Percentiles rank a stretch among this genome's conserved stretches.
phyloP scores from a whole-genome alignment of 2,797 vertebrate genomes.

The Spea hammondii region DNA sequence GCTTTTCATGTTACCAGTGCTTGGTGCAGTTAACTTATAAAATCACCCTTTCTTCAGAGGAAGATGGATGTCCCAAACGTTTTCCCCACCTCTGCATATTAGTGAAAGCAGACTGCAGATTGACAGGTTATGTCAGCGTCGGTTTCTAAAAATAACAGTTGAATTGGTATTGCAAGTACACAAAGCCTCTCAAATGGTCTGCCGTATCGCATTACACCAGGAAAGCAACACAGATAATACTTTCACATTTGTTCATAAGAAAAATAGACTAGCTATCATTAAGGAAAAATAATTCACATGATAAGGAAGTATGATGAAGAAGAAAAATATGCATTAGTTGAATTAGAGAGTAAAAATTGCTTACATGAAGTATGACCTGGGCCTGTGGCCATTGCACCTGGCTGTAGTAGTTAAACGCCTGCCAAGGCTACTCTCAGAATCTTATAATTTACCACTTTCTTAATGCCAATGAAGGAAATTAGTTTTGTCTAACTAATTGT shows the following conservation, averaged over 20 bases:
- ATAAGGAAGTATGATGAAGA: slow-evolving; percentile 42
- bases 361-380: slow-evolving; percentile 44
- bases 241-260: slow-evolving; percentile 1
- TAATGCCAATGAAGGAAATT: slow-evolving; percentile 38
- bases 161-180: slow-evolving; percentile 3
- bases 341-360: slow-evolving; percentile 37
- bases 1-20: too few species aligned
- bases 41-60: too few species aligned
- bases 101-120: not conserved
- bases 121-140: not conserved
- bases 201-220: slow-evolving; percentile 11
- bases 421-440: slow-evolving; percentile 43
- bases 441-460: slow-evolving; percentile 42
- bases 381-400: slow-evolving; percentile 50
- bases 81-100: not conserved
- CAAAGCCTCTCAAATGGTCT: not conserved
- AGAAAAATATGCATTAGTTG: slow-evolving; percentile 43
- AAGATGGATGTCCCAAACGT: not conserved
- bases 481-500: slow-evolving; percentile 1
- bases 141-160: slow-evolving; percentile 15
- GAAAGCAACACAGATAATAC: not conserved
- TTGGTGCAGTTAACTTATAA: too few species aligned
- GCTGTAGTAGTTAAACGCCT: slow-evolving; percentile 35
- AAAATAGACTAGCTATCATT: slow-evolving; percentile 23
- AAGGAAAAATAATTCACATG: slow-evolving; percentile 30